Evolutionary conservation across 2,888 invertebrate species (phyloP).

Genomic region (Drosophila formosana): DNA sequence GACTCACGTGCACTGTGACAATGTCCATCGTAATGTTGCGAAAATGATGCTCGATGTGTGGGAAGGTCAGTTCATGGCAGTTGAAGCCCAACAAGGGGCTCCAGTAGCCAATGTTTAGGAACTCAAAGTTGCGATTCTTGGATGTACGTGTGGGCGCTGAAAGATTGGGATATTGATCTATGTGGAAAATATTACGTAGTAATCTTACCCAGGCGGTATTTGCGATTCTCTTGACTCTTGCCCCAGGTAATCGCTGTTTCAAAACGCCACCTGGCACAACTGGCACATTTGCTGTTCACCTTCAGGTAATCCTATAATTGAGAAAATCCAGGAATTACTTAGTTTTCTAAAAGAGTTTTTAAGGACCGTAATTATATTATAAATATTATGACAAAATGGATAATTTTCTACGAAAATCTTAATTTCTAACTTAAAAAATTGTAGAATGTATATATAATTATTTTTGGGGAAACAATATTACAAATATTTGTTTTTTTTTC

Average conservation of each 20-base stretch:
- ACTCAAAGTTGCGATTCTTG: constrained; percentile 78
- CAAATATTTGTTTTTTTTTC: too few species aligned
- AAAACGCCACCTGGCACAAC: constrained; percentile 87
- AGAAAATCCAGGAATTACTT: background rate
- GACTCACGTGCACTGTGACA: constrained; percentile 91
- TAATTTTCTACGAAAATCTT: too few species aligned
- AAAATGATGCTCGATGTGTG: constrained; percentile 92
- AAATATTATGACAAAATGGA: too few species aligned
- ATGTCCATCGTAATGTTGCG: constrained; percentile 90
- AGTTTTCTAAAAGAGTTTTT: background rate
- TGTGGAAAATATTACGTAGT: fast-evolving
- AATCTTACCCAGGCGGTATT: constrained; percentile 54
- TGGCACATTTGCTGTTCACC: constrained; percentile 85
- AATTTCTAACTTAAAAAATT: too few species aligned
- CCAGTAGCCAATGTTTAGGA: constrained; percentile 90
- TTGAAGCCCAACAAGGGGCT: constrained; percentile 89
- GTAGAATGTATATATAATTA: too few species aligned
- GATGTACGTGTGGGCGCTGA: constrained; percentile 53
- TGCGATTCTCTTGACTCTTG: constrained; percentile 78
- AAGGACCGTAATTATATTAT: too few species aligned
- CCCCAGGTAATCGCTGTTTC: constrained; percentile 88
- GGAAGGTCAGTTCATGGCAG: constrained; percentile 90
- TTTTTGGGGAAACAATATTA: too few species aligned
- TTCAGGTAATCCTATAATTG: constrained; percentile 77
- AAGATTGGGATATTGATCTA: background rate